Base-by-base conservation (phyloP, 1,140 invertebrate species). In the Tetragonula clypearis region DNA sequence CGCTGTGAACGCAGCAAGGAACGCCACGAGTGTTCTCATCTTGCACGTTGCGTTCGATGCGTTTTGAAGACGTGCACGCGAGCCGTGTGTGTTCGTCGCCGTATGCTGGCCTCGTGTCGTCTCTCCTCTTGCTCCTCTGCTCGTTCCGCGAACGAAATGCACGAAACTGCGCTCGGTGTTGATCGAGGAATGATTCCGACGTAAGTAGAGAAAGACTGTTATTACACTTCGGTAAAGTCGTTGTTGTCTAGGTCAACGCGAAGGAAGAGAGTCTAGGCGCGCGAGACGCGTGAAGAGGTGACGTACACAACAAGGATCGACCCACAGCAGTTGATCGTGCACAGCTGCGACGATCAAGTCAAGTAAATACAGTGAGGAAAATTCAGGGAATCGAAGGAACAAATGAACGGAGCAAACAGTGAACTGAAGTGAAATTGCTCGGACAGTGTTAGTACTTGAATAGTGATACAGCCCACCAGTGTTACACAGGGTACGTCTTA, bases 1-100 rank as follows among this genome's bases (percentile, higher is more conserved):
- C 92, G 94, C 94, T 95, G 94, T 94, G 94, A 93, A 93, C 94
- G 89, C 94, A 94, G 94, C 93, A 92, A 94, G 93, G 91, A 92
- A 93, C 94, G 81, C 86, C n/a, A 92, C 93, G 92, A 90, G 92
- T 91, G 89, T 91, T 90, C n/a, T 81, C 65, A 84, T 56, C 78
- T 71, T 90, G 79, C 69, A 82, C 86, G 79, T 86, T 74, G 79
- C 86, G 79, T 86, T 74, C 77, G 65, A 30, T n/a, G 62, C 58
- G 58, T 81, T 66, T 66, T 30, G 41, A 68, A 79, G 66, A 79
- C 77, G 84, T 58, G 65, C 26, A 66, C 77, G 77, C 23, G 68
- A 73, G 60, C 74, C 23, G 77, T 73, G 56, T 26, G 77, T 73
- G 56, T 26, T 74, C 30, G 55, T 74, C 55, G n/a, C 11, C 35